Evolutionary conservation across 2,797 vertebrate genomes (phyloP).

Genomic region (Clarias fuscus): DNA sequence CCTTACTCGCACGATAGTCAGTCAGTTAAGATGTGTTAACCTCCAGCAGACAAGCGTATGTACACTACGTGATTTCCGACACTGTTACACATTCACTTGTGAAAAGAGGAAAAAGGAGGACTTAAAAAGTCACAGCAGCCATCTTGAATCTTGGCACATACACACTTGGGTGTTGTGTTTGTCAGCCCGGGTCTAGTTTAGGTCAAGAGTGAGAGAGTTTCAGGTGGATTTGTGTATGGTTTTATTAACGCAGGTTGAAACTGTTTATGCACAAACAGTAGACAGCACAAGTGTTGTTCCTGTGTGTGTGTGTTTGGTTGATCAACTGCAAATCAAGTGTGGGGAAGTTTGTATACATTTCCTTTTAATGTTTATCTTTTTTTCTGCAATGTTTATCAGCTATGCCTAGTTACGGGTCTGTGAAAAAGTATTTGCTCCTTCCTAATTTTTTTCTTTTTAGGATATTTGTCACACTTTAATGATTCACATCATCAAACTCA

Average conservation of each 20-base stretch:
- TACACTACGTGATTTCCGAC: neutral
- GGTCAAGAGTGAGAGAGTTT: neutral
- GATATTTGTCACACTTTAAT: too few species aligned
- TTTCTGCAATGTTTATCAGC: neutral
- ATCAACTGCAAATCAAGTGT: neutral
- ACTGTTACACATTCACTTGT: neutral
- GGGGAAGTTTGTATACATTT: neutral
- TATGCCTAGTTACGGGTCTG: neutral
- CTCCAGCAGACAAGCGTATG: neutral
- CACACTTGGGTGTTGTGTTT: neutral
- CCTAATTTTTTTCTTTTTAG: too few species aligned
- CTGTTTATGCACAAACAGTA: neutral
- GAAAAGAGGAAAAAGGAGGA: neutral
- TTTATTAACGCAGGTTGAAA: neutral
- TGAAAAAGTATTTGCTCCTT: too few species aligned
- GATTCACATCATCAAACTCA: too few species aligned
- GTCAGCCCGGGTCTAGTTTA: neutral
- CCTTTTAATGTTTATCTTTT: neutral
- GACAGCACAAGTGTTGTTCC: neutral
- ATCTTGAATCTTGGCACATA: neutral
- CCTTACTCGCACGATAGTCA: neutral
- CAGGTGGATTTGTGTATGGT: neutral
- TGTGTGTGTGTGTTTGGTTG: neutral
- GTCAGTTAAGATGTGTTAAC: neutral
- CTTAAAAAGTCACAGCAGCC: neutral